These are phyloP conservation scores for Atrina japonica DNA, from an alignment of 2,888 invertebrate genomes.

Conservation along the genomic window DNA sequence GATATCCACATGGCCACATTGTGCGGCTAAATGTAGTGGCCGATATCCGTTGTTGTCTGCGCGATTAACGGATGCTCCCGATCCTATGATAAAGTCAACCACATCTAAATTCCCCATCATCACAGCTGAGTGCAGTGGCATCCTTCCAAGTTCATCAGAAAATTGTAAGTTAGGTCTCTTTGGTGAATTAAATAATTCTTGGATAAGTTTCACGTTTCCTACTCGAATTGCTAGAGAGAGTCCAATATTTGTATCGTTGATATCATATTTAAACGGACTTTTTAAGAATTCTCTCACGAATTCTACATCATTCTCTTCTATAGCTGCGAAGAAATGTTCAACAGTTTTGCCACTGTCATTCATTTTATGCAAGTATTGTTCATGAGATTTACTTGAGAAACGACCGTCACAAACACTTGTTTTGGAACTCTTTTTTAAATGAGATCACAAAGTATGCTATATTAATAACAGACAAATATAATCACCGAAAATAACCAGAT, in stretches of 20 bases:
- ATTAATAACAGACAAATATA: no score
- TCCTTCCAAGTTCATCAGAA: constrained; percentile 40
- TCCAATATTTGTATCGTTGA: constrained; percentile 26
- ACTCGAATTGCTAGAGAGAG: constrained; percentile 37
- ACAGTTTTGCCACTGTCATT: no score
- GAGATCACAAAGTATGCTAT: no score
- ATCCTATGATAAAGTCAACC: constrained; percentile 22
- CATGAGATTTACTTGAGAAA: no score
- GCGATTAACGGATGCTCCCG: constrained; percentile 29
- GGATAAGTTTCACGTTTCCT: constrained; percentile 28
- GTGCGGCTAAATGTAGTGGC: constrained; percentile 40
- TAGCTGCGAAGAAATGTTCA: constrained; percentile 4
- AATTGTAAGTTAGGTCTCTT: constrained; percentile 42
- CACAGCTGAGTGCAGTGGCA: constrained; percentile 62
- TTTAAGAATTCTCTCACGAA: background rate
- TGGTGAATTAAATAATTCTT: constrained; percentile 24
- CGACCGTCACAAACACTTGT: no score
- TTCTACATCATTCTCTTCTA: constrained; percentile 19
- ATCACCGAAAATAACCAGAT: no score
- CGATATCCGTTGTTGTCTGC: constrained; percentile 36
- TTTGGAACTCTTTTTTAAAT: no score
- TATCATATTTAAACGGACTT: background rate
- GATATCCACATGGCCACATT: constrained; percentile 38
- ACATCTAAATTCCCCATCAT: constrained; percentile 45
- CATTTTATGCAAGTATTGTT: no score